Base-by-base conservation (phyloP, 2,888 invertebrate genomes). In the Piscicola geometra region DNA sequence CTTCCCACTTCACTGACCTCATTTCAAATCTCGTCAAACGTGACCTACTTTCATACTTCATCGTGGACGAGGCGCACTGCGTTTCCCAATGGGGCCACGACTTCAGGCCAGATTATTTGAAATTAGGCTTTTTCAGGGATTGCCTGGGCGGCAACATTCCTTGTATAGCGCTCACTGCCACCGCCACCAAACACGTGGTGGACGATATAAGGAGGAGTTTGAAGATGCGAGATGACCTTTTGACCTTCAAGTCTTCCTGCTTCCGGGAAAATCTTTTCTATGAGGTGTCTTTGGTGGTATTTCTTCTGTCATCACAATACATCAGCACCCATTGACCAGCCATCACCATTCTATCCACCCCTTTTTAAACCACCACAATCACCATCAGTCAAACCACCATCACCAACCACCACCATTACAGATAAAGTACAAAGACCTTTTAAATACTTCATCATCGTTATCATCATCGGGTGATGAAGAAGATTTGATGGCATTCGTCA, bases 31-130 rank as follows among this genome's bases (percentile, higher is more conserved):
- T 96, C 80, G 86, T 90, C 75, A 91, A 90, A 81, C 89, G 90
- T 82, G 89, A 91, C 75, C 90, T 93, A 83, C 86, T 99, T 2
- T 91, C 92, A 0, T 94, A 93, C 85, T 90, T 99, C 81, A 91
- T 96, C 32, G 92, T 99, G 18, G 99, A 99, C 86, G 99, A 99
- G 87, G 85, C 86, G 18, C 86, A 86, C 77, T 86, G 86, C 81
- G 94, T 99, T 0, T 95, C 94, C 82, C 92, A 98, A 82, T 99
- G 98, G 99, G 99, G 99, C 0, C 98, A 98, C 86, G 97, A 98
- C 86, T 99, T 99, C 78, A 79, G 87, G 75, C 94, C 94, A 0
- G 94, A 94, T 85, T 99, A 97, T 85, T 88, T 97, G 32, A 93
- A 93, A 85, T 87, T 99, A 33, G 94, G 95, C 0, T 83, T 86